Base-by-base conservation (phyloP, 2,113 vertebrate genomes). In the Phoxinus phoxinus region DNA sequence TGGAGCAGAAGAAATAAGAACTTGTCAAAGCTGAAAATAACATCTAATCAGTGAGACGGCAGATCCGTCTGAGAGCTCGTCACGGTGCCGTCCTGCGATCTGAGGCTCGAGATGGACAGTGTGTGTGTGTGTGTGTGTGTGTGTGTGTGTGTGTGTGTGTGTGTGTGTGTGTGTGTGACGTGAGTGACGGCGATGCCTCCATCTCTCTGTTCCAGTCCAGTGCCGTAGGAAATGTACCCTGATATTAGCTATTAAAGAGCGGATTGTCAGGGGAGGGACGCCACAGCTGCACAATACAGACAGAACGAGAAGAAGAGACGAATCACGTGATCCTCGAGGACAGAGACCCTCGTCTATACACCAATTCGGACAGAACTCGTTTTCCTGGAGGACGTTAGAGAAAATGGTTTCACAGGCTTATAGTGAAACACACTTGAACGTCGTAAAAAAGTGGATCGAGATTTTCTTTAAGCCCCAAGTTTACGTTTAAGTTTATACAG, bases 231-330 rank as follows among this genome's bases (percentile, higher is more conserved):
- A 95, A 94, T 95, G 94, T 94, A 94, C 82, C 94, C 94, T 94
- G 94, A 94, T 94, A 94, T 94, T 93, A 95, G 94, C 94, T 93
- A 94, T 94, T 94, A 94, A 94, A 94, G 93, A 93, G 93, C 93
- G 94, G 94, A 94, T 93, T 94, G 94, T 94, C 93, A 92, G 89
- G 93, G 92, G 93, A 93, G 91, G 84, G 85, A 69, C 71, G 88
- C 87, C 92, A 92, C 90, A 91, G 92, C 92, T 94, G 90, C 84
- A 92, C 87, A 85, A 76, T 71, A 35, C n/a, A 72, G 69, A 23
- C 32, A 83, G 63, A 44, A 78, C 25, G 67, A 71, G 32, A 83
- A 63, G 53, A 17, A 4, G 13, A 53, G 59, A 23, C 41, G 3
- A 1, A 12, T 71, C 35, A 41, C 4, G 19, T 12, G 67, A 0